These are phyloP conservation scores for Bucco capensis DNA, from an alignment of 2,113 vertebrate species.

Conservation along the genomic window DNA sequence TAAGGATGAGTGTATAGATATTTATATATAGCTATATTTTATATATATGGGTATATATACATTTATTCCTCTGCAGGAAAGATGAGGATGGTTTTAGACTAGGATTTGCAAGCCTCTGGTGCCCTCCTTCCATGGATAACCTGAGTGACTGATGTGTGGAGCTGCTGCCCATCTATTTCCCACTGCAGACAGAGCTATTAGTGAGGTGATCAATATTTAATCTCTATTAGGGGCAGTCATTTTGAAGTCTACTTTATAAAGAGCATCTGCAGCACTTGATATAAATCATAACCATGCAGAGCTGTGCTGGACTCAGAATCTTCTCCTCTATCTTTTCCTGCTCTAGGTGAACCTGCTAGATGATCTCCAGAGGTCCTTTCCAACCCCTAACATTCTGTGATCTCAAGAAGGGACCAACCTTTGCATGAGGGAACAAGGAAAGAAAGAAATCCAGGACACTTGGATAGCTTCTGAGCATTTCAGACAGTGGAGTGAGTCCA, in stretches of 20 bases:
- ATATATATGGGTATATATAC: too few species aligned
- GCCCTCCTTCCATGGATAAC: neutral
- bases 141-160: neutral
- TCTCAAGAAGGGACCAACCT: neutral
- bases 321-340: neutral
- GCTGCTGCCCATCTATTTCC: conserved; percentile 26
- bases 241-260: conserved; percentile 39
- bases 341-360: too few species aligned
- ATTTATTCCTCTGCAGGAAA: too few species aligned
- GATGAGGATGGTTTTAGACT: neutral
- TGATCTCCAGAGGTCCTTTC: too few species aligned
- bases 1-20: neutral
- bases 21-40: too few species aligned
- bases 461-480: neutral
- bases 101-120: neutral
- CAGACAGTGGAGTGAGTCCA: neutral
- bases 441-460: neutral
- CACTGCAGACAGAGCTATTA: conserved; percentile 29
- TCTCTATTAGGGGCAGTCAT: conserved; percentile 28
- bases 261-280: neutral
- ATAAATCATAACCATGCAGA: neutral
- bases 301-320: neutral
- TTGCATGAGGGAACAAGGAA: neutral
- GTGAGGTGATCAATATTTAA: conserved; percentile 62
- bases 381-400: too few species aligned